These are phyloP conservation scores for Stegodyphus mimosarum DNA, from an alignment of 1,140 invertebrate species.

Conservation along the genomic window DNA sequence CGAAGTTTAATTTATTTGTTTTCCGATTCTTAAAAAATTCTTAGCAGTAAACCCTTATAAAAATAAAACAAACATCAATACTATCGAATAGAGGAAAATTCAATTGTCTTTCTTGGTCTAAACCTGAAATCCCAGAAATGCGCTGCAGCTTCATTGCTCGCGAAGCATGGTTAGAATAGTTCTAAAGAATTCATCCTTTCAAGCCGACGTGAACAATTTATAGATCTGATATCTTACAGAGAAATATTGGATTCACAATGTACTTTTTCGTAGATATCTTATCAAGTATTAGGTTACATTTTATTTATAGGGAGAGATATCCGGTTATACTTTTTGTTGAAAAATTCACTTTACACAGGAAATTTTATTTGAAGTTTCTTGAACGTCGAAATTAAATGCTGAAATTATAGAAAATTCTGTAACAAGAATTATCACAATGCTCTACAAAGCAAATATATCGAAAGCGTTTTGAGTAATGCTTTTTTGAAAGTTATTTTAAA, in stretches of 20 bases:
- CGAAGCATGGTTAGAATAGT: background rate
- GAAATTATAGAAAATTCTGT: too few relatives aligned
- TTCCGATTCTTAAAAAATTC: background rate
- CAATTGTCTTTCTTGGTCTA: slow-evolving; percentile 21
- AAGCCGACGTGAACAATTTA: slow-evolving; percentile 44
- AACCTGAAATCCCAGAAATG: slow-evolving; percentile 40
- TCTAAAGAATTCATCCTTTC: background rate
- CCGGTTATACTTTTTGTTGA: too few relatives aligned
- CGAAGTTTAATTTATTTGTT: background rate
- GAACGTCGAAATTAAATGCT: too few relatives aligned
- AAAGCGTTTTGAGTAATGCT: too few relatives aligned
- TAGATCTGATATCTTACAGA: slow-evolving; percentile 33
- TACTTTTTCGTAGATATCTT: slow-evolving; percentile 14
- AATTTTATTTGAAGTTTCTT: too few relatives aligned
- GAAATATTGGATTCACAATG: slow-evolving; percentile 25
- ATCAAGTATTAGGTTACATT: too few relatives aligned
- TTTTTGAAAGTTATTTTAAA: too few relatives aligned
- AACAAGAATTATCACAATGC: too few relatives aligned
- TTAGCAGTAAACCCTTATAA: background rate
- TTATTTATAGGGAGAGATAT: too few relatives aligned
- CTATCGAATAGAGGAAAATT: slow-evolving; percentile 35
- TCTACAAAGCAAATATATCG: too few relatives aligned
- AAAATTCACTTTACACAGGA: too few relatives aligned
- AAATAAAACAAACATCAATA: slow-evolving; percentile 13
- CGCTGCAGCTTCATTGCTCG: background rate